Evolutionary conservation across 2,113 vertebrate species (phyloP), one percentile per base, ranked within the genome.

Genomic region (Laticauda colubrina): DNA sequence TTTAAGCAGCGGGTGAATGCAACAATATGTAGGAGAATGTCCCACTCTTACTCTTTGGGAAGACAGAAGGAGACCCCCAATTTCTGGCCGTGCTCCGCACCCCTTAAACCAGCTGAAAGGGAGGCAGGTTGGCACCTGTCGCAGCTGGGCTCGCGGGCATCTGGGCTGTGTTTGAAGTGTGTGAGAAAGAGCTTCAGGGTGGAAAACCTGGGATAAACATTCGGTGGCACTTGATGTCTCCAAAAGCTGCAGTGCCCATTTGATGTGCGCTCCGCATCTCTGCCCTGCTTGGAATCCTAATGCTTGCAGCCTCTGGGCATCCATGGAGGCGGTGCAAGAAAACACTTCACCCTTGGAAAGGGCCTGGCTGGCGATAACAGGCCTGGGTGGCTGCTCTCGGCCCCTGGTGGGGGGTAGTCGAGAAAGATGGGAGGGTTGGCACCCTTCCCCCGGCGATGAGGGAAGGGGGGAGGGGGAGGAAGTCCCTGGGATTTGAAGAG

Each of bases 221-320:
- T 48, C 15, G 26, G 54, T 4, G 2, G 12, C 43, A 12, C 90
- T 85, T 90, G 69, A 93, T 86, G 45, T 39, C 92, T 93, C 88
- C 92, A 21, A 48, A 92, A 93, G 88, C 59, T 7, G 69, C 69
- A 14, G 29, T 26, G 39, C 54, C 88, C 43, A 26, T 93, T 90
- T 90, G 75, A 89, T 89, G 92, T 39, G 64, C 9, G 55, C 88
- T 39, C 55, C 5, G 75, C 75, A 1, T n/a, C 11, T 10, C 54
- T 20, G 69, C 55, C 75, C 51, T 9, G 69, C 92, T 10, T 20
- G 69, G 92, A 93, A 93, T 93, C 75, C 92, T 90, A 93, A 93
- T 93, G 88, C 26, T 61, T 43, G 24, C 20, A 9, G 54, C 92
- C 92, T 21, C 39, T 9, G 39, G 69, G 39, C 53, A 48, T 0